phyloP scores from a whole-genome alignment of 2,888 invertebrate genomes.

The Leptodirus hochenwartii region DNA sequence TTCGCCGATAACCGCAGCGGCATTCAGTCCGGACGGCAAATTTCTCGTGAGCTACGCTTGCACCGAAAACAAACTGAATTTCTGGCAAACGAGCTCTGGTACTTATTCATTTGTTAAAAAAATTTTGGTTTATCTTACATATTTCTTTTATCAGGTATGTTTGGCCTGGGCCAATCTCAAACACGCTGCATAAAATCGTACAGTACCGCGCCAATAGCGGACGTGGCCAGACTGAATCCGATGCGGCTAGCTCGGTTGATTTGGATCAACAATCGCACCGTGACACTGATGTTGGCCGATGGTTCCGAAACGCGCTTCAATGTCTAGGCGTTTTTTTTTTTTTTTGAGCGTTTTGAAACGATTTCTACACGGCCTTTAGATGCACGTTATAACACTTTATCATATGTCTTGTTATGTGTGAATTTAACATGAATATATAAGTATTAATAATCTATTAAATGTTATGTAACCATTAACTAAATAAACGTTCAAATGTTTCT shows the following conservation, averaged over 20 bases:
- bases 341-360: neutral
- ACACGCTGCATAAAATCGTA: conserved; percentile 92
- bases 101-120: conserved; percentile 15
- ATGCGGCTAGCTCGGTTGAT: conserved; percentile 81
- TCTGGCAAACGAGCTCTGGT: conserved; percentile 95
- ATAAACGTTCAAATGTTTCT: no score
- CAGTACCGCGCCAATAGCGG: conserved; percentile 83
- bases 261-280: conserved; percentile 88
- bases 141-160: conserved; percentile 21
- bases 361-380: no score
- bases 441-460: no score
- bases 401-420: no score
- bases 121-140: conserved; percentile 3
- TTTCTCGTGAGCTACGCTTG: conserved; percentile 92
- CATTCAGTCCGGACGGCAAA: conserved; percentile 95
- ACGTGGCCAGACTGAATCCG: conserved; percentile 70
- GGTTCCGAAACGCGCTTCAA: conserved; percentile 81
- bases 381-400: no score
- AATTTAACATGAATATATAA: no score
- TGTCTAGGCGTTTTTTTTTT: conserved; percentile 33
- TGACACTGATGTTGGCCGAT: conserved; percentile 87
- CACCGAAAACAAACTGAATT: conserved; percentile 82
- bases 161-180: conserved; percentile 93
- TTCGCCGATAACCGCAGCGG: conserved; percentile 76
- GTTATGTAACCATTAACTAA: no score